Conservation (phyloP, 2,888 invertebrate genomes). For the Noctua fimbriata region DNA sequence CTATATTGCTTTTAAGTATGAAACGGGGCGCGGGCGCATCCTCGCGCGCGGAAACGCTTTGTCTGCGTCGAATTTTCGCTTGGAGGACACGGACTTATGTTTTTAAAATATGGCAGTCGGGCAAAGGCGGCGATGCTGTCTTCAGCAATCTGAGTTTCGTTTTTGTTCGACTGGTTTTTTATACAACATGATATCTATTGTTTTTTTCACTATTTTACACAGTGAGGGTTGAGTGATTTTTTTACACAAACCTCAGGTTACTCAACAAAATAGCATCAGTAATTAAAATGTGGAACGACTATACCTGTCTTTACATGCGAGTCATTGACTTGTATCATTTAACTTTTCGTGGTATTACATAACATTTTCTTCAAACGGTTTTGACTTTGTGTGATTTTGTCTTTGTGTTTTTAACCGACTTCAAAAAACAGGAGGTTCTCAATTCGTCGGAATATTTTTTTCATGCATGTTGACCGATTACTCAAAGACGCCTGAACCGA, state of each 20-base stretch:
- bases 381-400: too few species aligned
- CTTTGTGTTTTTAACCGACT: too few species aligned
- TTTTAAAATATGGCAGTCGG: neutral
- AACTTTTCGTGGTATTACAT: neutral
- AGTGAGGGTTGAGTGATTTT: neutral
- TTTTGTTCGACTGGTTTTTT: neutral
- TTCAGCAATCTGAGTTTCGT: neutral
- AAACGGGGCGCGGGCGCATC: neutral
- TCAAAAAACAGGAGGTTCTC: too few species aligned
- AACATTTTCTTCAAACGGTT: neutral
- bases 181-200: neutral
- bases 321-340: neutral
- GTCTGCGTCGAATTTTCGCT: neutral
- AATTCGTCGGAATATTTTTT: too few species aligned
- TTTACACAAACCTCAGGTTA: neutral
- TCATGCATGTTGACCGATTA: too few species aligned
- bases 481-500: too few species aligned
- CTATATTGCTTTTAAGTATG: neutral
- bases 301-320: neutral
- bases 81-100: neutral
- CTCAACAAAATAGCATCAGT: neutral
- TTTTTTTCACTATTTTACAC: neutral
- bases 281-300: neutral
- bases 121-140: neutral
- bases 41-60: neutral